Evolutionary conservation across 1,140 invertebrate species (phyloP).

Genomic region (Thaumatotibia leucotreta): DNA sequence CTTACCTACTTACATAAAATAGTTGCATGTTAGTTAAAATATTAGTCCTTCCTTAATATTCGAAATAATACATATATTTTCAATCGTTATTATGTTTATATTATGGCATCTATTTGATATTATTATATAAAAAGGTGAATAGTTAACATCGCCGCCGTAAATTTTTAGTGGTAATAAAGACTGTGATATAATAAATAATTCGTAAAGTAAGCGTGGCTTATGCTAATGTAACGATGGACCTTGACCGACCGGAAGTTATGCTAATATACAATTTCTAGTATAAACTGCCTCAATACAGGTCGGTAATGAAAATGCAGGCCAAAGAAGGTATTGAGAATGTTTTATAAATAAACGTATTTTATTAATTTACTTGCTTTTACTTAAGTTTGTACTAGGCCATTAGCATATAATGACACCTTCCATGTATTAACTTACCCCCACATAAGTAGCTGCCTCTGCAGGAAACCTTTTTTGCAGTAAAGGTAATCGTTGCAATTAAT

Average conservation of each 20-base stretch:
- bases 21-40: too few relatives aligned
- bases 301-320: neutral
- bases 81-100: too few relatives aligned
- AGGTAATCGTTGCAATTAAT: too few relatives aligned
- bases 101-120: too few relatives aligned
- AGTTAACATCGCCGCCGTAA: neutral
- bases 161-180: neutral
- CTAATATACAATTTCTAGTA: conserved; percentile 14
- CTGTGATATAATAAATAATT: conserved; percentile 5
- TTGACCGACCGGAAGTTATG: conserved; percentile 32
- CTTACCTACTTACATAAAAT: too few relatives aligned
- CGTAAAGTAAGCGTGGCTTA: conserved; percentile 17
- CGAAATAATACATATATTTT: too few relatives aligned
- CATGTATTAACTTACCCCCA: neutral
- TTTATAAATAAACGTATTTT: neutral
- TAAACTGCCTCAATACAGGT: neutral
- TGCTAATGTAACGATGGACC: conserved; percentile 28
- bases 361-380: neutral
- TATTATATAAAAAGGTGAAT: too few relatives aligned
- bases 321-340: neutral
- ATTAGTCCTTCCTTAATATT: too few relatives aligned
- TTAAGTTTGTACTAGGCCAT: neutral
- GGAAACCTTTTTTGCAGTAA: neutral
- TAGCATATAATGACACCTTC: neutral
- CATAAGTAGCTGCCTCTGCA: too few relatives aligned